Conservation (phyloP, 2,113 vertebrate species). For the Okapia johnstoni region DNA sequence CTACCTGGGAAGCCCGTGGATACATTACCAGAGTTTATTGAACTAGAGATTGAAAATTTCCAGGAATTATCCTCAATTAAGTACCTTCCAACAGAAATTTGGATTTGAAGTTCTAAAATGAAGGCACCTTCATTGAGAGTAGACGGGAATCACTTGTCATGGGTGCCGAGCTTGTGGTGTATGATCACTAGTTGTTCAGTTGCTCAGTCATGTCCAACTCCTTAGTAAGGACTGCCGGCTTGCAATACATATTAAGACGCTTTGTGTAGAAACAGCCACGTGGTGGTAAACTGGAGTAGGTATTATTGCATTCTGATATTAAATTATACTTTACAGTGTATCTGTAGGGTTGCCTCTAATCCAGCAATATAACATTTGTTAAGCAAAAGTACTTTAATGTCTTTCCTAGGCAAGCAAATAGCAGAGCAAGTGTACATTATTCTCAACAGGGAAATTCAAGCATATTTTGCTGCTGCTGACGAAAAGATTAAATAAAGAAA, state of each 20-base stretch:
- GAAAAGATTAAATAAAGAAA: conserved; percentile 65
- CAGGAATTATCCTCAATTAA: not conserved
- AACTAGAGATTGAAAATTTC: not conserved
- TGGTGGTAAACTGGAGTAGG: not conserved
- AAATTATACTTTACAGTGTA: conserved; percentile 21
- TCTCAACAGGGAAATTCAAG: conserved; percentile 61
- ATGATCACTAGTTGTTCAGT: not conserved
- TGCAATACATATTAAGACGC: not conserved
- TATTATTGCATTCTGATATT: conserved; percentile 35
- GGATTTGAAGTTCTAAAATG: not conserved
- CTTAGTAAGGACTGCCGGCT: conserved; percentile 3
- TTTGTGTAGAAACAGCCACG: not conserved
- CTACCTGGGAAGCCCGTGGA: not conserved
- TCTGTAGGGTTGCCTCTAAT: conserved; percentile 35
- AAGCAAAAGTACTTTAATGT: conserved; percentile 61
- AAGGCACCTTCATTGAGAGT: not conserved
- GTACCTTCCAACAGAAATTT: not conserved
- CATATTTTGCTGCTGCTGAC: conserved; percentile 16
- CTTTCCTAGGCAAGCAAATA: conserved; percentile 58
- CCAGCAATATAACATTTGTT: conserved; percentile 47
- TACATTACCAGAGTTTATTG: not conserved
- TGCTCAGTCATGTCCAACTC: not conserved
- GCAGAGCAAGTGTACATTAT: conserved; percentile 47
- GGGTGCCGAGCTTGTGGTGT: not conserved
- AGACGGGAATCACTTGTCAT: not conserved